Evolutionary conservation across 2,888 invertebrate genomes (phyloP), one percentile per base, ranked within the genome.

Genomic region (Nysson spinosus): DNA sequence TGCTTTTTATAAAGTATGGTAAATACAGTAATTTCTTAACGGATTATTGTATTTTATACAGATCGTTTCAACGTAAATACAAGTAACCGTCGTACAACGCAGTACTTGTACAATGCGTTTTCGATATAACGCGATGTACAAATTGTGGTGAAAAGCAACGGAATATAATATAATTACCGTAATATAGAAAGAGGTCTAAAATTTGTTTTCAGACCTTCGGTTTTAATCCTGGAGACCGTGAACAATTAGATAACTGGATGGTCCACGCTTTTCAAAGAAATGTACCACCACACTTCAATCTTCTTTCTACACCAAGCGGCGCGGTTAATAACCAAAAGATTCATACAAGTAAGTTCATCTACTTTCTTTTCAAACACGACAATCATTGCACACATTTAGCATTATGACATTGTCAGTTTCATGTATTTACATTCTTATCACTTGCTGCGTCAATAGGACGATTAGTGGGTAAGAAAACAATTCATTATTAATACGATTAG

Each of bases 231-330:
- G 91, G 92, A 2, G 94, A 94, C 79, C 91, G 91, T 56, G 95
- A 95, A 66, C 93, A 94, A 75, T 86, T 96, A 67, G 96, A 96
- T 84, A 92, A 92, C 75, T 94, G 94, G 91, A 90, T 96, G 89
- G 89, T 95, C 55, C 92, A 92, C 77, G 92, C 93, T 24, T 95
- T 95, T 86, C 94, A 95, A 82, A 92, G 92, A 84, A 95, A 95
- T 85, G 90, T 95, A 78, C 95, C 95, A n/a, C 93, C 94, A 5
- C 93, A 95, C 85, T 95, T 96, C 85, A 94, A 93, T 87, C 89
- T 96, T 20, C 88, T 95, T 2, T 86, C 88, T 44, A 83, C 83
- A 9, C 83, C 86, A 7, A 79, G 77, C 37, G 83, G 83, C 1
- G 69, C 77, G 26, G 65, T 79, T 32, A 77, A 82, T 9, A 19